Evolutionary conservation across 2,797 vertebrate species (phyloP).

Genomic region (Pteropus rufus): DNA sequence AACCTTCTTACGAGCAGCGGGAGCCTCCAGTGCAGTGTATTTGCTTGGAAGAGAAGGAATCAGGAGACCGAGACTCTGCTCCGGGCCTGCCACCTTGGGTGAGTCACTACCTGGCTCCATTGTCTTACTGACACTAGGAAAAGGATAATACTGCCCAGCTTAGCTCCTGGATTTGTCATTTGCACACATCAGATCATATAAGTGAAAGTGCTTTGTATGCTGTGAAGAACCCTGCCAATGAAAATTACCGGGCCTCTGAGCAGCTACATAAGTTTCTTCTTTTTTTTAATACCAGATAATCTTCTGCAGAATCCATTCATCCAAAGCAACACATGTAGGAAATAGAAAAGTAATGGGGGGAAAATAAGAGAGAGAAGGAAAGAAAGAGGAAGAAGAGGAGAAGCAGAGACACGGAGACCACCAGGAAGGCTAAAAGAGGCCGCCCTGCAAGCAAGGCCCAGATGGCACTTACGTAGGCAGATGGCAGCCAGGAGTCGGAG

Average conservation of each 20-base stretch:
- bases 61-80: background rate
- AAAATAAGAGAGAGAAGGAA: background rate
- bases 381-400: background rate
- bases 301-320: background rate
- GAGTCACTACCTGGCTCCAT: background rate
- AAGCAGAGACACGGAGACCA: background rate
- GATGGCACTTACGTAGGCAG: slow-evolving; percentile 88
- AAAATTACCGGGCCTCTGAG: background rate
- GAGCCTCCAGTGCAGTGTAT: background rate
- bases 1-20: background rate
- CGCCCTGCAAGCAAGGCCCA: background rate
- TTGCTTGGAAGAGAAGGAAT: background rate
- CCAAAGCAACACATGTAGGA: background rate
- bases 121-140: background rate
- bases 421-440: background rate
- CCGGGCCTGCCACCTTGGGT: background rate
- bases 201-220: background rate
- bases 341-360: background rate
- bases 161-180: background rate
- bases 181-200: background rate
- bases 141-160: background rate
- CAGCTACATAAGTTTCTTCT: background rate
- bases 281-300: background rate
- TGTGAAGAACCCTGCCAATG: background rate
- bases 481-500: slow-evolving; percentile 86